Base-by-base conservation (phyloP, 2,797 vertebrate genomes). In the Lemur catta region DNA sequence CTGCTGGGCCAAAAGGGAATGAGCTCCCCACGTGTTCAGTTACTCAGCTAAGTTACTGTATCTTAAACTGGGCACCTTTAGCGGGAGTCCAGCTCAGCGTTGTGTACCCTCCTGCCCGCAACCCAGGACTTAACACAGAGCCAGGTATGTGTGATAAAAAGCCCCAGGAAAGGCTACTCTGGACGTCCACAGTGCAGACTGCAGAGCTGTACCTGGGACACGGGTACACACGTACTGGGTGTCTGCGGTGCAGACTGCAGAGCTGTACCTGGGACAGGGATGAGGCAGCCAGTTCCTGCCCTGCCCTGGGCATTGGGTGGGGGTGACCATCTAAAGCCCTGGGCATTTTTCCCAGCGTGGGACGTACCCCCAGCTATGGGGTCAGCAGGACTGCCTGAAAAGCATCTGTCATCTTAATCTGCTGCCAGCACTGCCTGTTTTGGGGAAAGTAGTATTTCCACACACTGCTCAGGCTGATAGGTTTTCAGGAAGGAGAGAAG, bases 141-240 rank as follows among this genome's bases (percentile, higher is more conserved):
- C 72, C 22, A 17, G 57, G 30, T n/a, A 4, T 52, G 4, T 72
- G 33, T 69, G 11, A n/a, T 26, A 41, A 2, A 7, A 41, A 52
- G 22, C 78, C 35, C 59, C 15, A 4, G 33, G 46, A 38, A 52
- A 55, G 71, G 30, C 30, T 0, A 0, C 63, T 67, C 46, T 3
- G 7, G 69, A 30, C 0, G 0, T 46, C 17, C 4, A 2, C 18
- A 46, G 12, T 20, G 55, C n/a, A 33, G 14, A 33, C 24, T 46
- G 41, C 65, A 57, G 72, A 65, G 48, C 84, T 15, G 59, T 41
- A 1, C 61, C 35, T 9, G 30, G 33, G 38, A 17, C 63, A 15
- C 8, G 7, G 14, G 35, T 14, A 33, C 28, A 17, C 20, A 7
- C 24, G 20, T 57, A 22, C 52, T 4, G 8, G 74, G 20, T 1